Percentiles rank a stretch among this genome's conserved stretches.
Evolutionary conservation across 2,113 vertebrate species (phyloP).

Genomic region (Epinephelus moara): DNA sequence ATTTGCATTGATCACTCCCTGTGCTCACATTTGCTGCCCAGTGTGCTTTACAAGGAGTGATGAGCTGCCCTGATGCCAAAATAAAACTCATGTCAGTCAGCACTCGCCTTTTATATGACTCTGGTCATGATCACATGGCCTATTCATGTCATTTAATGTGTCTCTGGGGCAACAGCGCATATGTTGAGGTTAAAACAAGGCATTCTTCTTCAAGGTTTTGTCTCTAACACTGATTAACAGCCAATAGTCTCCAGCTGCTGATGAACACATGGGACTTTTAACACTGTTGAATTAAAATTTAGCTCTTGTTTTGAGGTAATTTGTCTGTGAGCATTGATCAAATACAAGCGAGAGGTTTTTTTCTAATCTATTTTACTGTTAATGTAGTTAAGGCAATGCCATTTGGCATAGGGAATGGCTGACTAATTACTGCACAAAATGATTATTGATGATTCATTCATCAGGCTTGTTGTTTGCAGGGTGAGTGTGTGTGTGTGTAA

Average conservation of each 20-base stretch:
- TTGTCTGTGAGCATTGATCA: conserved; percentile 15
- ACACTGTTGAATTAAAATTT: conserved; percentile 17
- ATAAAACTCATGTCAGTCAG: conserved; percentile 31
- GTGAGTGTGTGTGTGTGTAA: neutral
- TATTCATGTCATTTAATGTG: neutral
- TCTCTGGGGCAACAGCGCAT: neutral
- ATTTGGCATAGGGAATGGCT: conserved; percentile 13
- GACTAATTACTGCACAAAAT: conserved; percentile 43
- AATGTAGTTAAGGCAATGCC: conserved; percentile 17
- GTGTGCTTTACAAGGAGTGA: conserved; percentile 34
- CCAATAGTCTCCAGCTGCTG: conserved; percentile 8
- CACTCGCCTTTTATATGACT: neutral
- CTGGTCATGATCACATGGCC: conserved; percentile 7
- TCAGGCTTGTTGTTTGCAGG: conserved; percentile 28
- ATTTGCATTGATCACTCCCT: conserved; percentile 74
- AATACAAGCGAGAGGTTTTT: neutral
- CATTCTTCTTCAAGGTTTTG: neutral
- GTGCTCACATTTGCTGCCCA: conserved; percentile 54
- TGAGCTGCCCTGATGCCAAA: conserved; percentile 41
- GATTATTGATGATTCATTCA: conserved; percentile 55
- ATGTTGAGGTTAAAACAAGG: conserved; percentile 4
- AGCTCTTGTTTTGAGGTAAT: conserved; percentile 21
- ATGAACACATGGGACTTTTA: conserved; percentile 4
- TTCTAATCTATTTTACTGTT: conserved; percentile 1
- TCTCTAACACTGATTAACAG: conserved; percentile 28